phyloP scores from a whole-genome alignment of 2,888 invertebrate species.

The Phytoseiulus persimilis region DNA sequence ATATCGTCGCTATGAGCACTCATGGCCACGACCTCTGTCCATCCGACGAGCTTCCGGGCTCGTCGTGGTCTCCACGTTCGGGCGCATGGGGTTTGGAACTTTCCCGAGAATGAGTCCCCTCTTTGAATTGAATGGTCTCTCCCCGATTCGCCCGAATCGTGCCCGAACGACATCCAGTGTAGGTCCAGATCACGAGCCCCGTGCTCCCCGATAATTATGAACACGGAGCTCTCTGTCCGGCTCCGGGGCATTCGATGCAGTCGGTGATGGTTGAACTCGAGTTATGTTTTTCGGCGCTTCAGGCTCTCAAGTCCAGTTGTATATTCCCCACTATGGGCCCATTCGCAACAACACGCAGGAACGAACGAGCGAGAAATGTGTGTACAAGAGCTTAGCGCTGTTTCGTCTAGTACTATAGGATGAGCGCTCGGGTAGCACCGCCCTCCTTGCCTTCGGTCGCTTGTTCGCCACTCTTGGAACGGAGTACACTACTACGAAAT shows the following conservation, averaged over 20 bases:
- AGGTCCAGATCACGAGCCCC: too few species aligned
- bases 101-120: too few species aligned
- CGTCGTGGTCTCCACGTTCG: too few species aligned
- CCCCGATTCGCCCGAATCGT: too few species aligned
- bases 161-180: too few species aligned
- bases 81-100: too few species aligned
- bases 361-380: background rate
- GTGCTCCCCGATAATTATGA: too few species aligned
- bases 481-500: background rate
- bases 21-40: too few species aligned
- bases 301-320: background rate
- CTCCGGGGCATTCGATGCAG: background rate
- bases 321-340: background rate
- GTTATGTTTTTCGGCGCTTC: background rate
- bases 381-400: background rate
- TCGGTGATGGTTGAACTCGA: background rate
- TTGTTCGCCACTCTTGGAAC: background rate
- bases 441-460: background rate
- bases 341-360: background rate
- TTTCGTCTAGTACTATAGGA: background rate
- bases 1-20: too few species aligned
- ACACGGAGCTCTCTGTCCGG: background rate
- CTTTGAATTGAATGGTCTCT: too few species aligned
- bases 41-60: too few species aligned
- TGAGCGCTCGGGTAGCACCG: background rate